Evolutionary conservation across 2,888 invertebrate genomes (phyloP), one percentile per base, ranked within the genome.

Genomic region (Hipparchia sbordonii): DNA sequence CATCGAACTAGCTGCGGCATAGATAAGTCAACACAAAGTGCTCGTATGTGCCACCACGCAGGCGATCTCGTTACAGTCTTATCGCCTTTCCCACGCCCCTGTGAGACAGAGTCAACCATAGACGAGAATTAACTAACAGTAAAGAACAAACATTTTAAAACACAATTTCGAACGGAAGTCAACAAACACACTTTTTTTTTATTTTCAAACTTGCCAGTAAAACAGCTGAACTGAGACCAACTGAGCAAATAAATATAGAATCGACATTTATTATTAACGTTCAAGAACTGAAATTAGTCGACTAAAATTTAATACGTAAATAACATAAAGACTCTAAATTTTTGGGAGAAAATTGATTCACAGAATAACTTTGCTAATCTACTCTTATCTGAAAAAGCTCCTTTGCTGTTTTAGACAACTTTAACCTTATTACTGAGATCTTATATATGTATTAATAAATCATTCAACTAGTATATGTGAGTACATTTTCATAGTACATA

Each of bases 31-130:
- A 72, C 75, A 76, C 71, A 77, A 78, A 78, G 79, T 48, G 8
- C 39, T 39, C 7, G 48, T 78, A 73, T 67, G 68, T 74, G 56
- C 13, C 39, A 39, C 66, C 9, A 46, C 23, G 72, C 62, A 71
- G 74, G 59, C 72, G 78, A 80, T 77, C 76, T 76, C 70, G 78
- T 81, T 78, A 80, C 80, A 74, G 70, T 73, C 74, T 74, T 75
- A 77, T 79, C 75, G 72, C 48, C 62, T 76, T 81, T 83, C 83
- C 78, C 84, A 83, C 84, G 82, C 77, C 79, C 76, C 76, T 79
- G 78, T 79, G 81, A 77, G 79, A 81, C 76, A 74, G 7, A 23
- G 66, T 66, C 45, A 67, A 67, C 67, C 23, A 56, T 54, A 33
- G 39, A 46, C 56, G 56, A 57, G 56, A 57, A 46, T 56, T 46